Evolutionary conservation across 2,888 invertebrate species (phyloP), one percentile per base, ranked within the genome.

Genomic region (Leucophenga montana): DNA sequence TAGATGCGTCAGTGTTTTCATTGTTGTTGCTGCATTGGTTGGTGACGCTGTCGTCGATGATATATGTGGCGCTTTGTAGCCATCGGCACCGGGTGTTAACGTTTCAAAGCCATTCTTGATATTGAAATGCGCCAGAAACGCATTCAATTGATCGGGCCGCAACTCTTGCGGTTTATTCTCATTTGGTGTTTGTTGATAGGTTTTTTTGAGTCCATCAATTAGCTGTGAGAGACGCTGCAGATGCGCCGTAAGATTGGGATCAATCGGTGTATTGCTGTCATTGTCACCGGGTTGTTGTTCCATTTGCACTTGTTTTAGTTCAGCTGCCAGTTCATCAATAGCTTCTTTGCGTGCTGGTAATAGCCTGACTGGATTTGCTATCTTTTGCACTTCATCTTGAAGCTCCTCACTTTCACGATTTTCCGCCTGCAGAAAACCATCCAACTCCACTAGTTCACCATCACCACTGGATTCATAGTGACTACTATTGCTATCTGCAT

Each of bases 91-190:
- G 0, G 85, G 85, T 71, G 82, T 77, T 14, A 87, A 61, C 48
- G 78, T 77, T 64, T 87, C 82, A 56, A 85, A 84, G 22, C 86
- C 86, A 68, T 86, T 82, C 73, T 87, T 87, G 6, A 89, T 86
- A 71, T 89, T 88, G 27, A 88, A 89, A 67, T 88, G 87, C 0
- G 89, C 88, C 44, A 89, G 69, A 57, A 89, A 89, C 1, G 89
- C 88, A 75, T 89, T 89, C 44, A 89, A 66, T 53, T 89, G 88
- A 77, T 89, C 88, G 0, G 89, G 88, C 1, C 86, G 77, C 70
- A 89, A 71, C 4, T 88, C 88, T 6, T 77, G 70, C 16, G 76
- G 78, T 0, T 80, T 75, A 3, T 81, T 78, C 1, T 82, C 80
- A 14, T 8, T 14, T 16, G 22, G 16, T 0, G 84, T 79, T 22